Evolutionary conservation across 1,140 invertebrate species (phyloP).

Genomic region (Papilio helenus): DNA sequence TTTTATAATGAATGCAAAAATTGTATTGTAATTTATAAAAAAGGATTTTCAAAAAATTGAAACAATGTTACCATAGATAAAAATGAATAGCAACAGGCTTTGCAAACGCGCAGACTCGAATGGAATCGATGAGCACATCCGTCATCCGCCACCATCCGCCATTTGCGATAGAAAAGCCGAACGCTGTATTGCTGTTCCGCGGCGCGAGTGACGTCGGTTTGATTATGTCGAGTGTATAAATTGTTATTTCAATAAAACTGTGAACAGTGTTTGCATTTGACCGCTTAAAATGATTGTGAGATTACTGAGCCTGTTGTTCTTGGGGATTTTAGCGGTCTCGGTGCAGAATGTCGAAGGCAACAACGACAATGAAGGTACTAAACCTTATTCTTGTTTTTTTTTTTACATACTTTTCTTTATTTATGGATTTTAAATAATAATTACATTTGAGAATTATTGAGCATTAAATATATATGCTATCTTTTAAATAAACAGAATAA

Average conservation of each 20-base stretch:
- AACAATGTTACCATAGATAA: conserved; percentile 45
- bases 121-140: conserved; percentile 81
- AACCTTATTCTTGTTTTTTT: conserved; percentile 64
- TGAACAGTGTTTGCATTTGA: conserved; percentile 72
- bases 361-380: conserved; percentile 80
- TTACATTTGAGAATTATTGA: background rate
- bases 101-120: conserved; percentile 63
- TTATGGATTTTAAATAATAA: background rate
- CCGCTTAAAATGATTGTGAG: conserved; percentile 81
- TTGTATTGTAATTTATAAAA: background rate
- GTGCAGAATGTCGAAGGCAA: conserved; percentile 73
- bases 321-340: conserved; percentile 76
- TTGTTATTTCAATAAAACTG: conserved; percentile 75
- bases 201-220: conserved; percentile 76
- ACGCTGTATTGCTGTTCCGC: conserved; percentile 74
- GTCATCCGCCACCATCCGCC: conserved; percentile 81
- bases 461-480: background rate
- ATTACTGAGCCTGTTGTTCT: conserved; percentile 76
- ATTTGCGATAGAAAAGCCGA: conserved; percentile 79
- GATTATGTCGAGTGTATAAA: conserved; percentile 79
- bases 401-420: conserved; percentile 44
- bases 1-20: background rate
- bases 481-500: background rate
- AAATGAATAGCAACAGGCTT: conserved; percentile 53
- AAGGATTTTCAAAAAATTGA: background rate